Evolutionary conservation across 1,140 invertebrate genomes (phyloP).

Genomic region (Cyphomyrmex costatus): DNA sequence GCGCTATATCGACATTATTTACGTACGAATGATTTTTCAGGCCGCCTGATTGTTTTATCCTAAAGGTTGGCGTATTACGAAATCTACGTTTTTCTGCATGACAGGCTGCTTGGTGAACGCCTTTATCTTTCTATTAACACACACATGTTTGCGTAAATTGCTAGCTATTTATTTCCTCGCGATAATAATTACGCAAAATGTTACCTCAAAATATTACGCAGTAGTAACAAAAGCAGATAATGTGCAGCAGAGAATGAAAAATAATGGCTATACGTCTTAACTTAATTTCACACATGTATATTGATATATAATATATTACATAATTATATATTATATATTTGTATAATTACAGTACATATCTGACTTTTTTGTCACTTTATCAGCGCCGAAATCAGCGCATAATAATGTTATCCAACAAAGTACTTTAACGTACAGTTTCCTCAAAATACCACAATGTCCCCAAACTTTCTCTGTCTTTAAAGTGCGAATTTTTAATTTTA

Average conservation of each 20-base stretch:
- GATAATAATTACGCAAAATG: not conserved
- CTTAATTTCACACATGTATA: not conserved
- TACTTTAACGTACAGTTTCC: not conserved
- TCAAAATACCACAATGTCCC: not conserved
- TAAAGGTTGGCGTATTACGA: constrained; percentile 79
- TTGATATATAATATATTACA: not conserved
- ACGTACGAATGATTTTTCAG: constrained; percentile 81
- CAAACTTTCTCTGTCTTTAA: constrained; percentile 6
- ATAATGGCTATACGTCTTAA: not conserved
- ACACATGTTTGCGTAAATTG: not conserved
- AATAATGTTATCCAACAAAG: not conserved
- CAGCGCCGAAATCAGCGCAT: not conserved
- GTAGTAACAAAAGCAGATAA: not conserved
- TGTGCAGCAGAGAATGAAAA: not conserved
- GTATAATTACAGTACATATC: not conserved
- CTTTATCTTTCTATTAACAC: constrained; percentile 59
- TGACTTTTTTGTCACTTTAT: not conserved
- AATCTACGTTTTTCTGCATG: constrained; percentile 75
- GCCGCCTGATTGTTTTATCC: constrained; percentile 76
- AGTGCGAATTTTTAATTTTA: constrained; percentile 40
- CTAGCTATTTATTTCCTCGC: not conserved
- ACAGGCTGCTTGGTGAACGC: constrained; percentile 40
- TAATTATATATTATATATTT: not conserved
- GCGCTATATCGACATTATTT: constrained; percentile 72
- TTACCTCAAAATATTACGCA: not conserved